A percentile compares a stretch with the other conserved stretches of the same genome.
Conservation (phyloP, 2,797 vertebrate species). For the Chloroceryle amazona region DNA sequence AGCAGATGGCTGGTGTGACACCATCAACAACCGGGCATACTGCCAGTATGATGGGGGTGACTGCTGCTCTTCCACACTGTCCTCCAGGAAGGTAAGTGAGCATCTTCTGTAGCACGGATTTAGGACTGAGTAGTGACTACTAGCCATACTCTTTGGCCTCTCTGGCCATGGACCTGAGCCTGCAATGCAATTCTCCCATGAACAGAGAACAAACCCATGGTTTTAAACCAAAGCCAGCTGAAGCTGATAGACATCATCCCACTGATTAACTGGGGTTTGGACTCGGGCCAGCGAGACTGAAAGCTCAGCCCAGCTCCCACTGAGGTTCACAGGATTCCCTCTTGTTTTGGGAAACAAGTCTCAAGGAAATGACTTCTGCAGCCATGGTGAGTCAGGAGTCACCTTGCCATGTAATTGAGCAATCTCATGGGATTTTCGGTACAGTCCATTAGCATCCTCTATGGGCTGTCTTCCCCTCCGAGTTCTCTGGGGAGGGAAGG, state of each 20-base stretch:
- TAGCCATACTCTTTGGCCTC: not conserved
- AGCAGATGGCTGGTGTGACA: constrained; percentile 98
- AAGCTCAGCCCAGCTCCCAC: constrained; percentile 1
- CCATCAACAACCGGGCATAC: constrained; percentile 96
- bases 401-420: not conserved
- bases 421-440: not conserved
- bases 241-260: constrained; percentile 22
- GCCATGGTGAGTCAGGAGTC: not conserved
- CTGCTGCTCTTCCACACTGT: constrained; percentile 97
- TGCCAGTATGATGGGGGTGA: constrained; percentile 97
- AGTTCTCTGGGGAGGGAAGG: not conserved
- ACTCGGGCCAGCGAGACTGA: not conserved
- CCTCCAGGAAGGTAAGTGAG: constrained; percentile 91
- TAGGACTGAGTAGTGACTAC: not conserved
- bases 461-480: not conserved
- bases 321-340: constrained; percentile 36
- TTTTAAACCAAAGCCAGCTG: constrained; percentile 53
- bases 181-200: constrained; percentile 11
- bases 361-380: not conserved
- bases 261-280: not conserved
- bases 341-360: not conserved
- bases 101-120: not conserved
- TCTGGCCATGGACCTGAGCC: not conserved
- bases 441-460: not conserved
- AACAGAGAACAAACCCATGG: not conserved